Conservation (phyloP, 2,113 vertebrate species). For the Turdus rufiventris region DNA sequence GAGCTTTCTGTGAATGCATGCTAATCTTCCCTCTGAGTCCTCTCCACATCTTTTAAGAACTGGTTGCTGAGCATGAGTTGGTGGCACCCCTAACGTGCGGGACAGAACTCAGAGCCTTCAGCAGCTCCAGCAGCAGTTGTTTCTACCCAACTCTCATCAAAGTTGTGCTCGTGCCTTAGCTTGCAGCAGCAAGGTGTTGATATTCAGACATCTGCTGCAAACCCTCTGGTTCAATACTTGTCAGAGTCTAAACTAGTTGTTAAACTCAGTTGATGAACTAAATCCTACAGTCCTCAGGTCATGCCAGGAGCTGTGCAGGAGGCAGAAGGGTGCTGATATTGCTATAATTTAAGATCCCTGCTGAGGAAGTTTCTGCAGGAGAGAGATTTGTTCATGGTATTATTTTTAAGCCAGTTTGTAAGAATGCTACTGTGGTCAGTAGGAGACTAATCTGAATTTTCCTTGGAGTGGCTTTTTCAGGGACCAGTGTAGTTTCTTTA, state of each 20-base stretch:
- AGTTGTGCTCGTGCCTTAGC: accelerated
- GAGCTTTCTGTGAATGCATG: neutral
- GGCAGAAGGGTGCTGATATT: neutral
- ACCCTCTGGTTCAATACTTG: neutral
- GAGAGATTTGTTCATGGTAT: neutral
- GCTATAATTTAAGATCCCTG: neutral
- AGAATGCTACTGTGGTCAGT: neutral
- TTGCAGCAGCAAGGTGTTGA: neutral
- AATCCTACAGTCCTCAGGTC: neutral
- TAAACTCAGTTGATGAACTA: neutral
- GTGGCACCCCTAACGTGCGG: accelerated
- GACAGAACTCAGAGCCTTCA: neutral
- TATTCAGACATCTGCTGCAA: neutral
- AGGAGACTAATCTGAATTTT: neutral
- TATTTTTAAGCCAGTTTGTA: neutral
- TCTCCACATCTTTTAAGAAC: neutral
- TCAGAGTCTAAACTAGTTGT: neutral
- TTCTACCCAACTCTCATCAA: neutral
- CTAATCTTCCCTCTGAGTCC: neutral
- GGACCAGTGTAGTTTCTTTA: neutral
- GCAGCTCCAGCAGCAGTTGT: neutral
- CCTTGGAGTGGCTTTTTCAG: neutral
- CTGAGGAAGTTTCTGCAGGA: neutral
- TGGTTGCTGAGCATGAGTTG: neutral
- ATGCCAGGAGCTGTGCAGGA: neutral